Evolutionary conservation across 2,113 vertebrate genomes (phyloP).

Genomic region (Neotoma lepida): DNA sequence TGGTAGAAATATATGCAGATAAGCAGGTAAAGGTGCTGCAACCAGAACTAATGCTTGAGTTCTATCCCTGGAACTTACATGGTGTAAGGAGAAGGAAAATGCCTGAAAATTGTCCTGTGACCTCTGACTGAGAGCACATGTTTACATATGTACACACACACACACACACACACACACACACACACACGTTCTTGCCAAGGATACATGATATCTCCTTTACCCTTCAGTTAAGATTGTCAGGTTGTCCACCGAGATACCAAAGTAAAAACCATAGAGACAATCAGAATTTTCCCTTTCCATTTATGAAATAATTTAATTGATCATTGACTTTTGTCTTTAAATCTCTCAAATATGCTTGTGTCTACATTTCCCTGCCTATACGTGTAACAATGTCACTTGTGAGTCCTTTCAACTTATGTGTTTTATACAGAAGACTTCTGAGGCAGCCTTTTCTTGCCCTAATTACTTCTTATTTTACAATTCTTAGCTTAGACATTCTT

Average conservation of each 20-base stretch:
- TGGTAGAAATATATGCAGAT: not conserved
- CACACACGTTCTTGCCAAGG: not conserved
- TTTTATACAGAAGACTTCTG: not conserved
- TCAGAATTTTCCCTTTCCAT: not conserved
- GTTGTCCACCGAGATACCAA: not conserved
- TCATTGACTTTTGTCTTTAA: not conserved
- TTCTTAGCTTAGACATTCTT: not conserved
- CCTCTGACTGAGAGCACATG: not conserved
- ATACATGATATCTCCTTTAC: not conserved
- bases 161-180: not conserved
- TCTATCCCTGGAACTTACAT: accelerated
- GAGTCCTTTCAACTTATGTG: not conserved
- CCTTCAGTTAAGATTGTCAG: not conserved
- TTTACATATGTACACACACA: not conserved
- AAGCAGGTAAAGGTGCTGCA: not conserved
- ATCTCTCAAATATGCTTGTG: not conserved
- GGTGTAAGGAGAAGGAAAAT: not conserved
- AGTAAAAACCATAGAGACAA: not conserved
- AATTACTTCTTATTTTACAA: too few relatives aligned
- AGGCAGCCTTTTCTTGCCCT: not conserved
- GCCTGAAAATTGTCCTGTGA: not conserved
- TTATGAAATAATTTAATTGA: not conserved
- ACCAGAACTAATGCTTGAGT: not conserved
- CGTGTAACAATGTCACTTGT: not conserved
- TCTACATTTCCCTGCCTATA: not conserved